These are phyloP conservation scores for Paratrypauchen microcephalus DNA, from an alignment of 2,797 vertebrate species.

Conservation along the genomic window DNA sequence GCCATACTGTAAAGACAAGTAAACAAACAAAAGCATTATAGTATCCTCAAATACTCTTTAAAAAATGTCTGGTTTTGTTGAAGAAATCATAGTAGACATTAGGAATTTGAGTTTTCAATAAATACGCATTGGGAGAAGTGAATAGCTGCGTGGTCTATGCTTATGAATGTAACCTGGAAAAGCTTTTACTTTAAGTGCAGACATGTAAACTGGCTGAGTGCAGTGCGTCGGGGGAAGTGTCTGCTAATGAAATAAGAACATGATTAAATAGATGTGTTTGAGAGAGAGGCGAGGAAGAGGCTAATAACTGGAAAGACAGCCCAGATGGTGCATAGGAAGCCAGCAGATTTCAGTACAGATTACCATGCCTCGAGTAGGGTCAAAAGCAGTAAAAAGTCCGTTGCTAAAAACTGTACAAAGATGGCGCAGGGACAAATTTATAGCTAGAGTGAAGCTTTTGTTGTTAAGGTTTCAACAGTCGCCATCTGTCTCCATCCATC, in stretches of 20 bases:
- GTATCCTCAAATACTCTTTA: background rate
- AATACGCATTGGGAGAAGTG: background rate
- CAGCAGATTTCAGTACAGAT: background rate
- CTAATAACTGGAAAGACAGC: slow-evolving; percentile 2
- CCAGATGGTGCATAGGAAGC: slow-evolving; percentile 2
- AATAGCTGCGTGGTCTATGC: slow-evolving; percentile 4
- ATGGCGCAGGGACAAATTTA: background rate
- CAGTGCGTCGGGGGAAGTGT: slow-evolving; percentile 22
- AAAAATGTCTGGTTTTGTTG: background rate
- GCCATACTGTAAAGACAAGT: background rate
- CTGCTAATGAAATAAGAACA: slow-evolving; percentile 43
- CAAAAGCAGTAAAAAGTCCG: background rate
- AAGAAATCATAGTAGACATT: background rate
- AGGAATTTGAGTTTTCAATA: background rate
- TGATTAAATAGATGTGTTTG: slow-evolving; percentile 36
- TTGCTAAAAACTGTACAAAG: background rate
- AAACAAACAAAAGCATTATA: background rate
- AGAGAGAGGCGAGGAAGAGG: background rate
- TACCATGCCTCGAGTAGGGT: background rate
- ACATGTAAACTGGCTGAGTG: slow-evolving; percentile 29
- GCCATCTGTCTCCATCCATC: slow-evolving; percentile 9
- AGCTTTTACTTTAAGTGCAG: slow-evolving; percentile 23
- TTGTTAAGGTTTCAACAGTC: background rate
- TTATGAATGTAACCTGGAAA: slow-evolving; percentile 8
- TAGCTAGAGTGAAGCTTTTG: background rate